phyloP scores from a whole-genome alignment of 2,797 vertebrate genomes.

The Eulemur mongoz region DNA sequence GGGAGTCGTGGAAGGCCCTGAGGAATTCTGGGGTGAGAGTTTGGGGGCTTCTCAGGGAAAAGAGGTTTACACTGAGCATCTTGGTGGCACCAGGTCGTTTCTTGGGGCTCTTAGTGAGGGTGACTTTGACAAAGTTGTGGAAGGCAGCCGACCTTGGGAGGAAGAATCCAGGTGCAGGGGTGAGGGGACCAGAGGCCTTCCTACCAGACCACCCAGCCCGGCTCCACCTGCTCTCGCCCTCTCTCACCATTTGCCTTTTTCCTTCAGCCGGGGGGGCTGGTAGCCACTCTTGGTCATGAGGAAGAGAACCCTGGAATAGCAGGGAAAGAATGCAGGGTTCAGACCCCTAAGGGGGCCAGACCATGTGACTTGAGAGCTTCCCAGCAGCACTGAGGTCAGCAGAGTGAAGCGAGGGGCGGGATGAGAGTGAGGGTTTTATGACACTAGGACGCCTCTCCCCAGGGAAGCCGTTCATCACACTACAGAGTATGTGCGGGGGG shows the following conservation, averaged over 20 bases:
- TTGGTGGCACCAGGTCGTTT: slow-evolving; percentile 92
- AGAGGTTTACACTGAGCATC: slow-evolving; percentile 90
- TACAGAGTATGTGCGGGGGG: neutral
- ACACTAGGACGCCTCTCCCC: neutral
- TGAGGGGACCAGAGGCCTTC: neutral
- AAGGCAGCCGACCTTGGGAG: slow-evolving; percentile 88
- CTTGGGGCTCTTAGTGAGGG: slow-evolving; percentile 93
- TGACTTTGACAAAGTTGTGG: slow-evolving; percentile 93
- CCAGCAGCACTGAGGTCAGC: neutral
- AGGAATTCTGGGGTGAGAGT: neutral
- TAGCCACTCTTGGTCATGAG: slow-evolving; percentile 97
- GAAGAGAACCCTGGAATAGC: slow-evolving; percentile 89
- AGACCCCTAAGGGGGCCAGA: neutral
- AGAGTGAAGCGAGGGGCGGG: neutral
- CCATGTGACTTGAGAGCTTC: neutral
- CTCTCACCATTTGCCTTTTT: slow-evolving; percentile 92
- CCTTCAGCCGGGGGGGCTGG: slow-evolving; percentile 94
- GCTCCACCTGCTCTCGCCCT: neutral
- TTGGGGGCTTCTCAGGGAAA: neutral
- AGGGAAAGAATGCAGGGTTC: neutral
- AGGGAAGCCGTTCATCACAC: neutral
- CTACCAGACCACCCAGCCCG: neutral
- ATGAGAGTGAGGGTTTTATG: neutral
- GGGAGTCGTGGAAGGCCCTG: neutral
- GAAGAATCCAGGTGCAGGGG: neutral